A percentile compares a stretch with the other conserved stretches of the same genome.
phyloP scores from a whole-genome alignment of 2,888 invertebrate genomes.

The Drosophila buzzatii region DNA sequence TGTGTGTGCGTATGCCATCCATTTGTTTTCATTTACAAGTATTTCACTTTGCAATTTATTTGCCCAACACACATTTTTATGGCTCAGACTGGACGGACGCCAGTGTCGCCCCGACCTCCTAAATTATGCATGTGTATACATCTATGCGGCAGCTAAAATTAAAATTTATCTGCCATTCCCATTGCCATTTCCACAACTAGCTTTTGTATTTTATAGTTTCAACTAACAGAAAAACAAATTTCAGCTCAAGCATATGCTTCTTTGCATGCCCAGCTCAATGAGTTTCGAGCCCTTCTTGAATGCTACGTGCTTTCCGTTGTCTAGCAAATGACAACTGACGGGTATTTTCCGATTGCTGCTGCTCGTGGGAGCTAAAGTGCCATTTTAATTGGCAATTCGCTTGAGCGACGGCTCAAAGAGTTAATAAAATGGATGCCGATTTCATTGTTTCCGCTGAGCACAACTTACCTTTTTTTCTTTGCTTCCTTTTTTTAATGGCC shows the following conservation, averaged over 20 bases:
- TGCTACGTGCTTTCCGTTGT: conserved; percentile 40
- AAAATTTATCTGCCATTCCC: conserved; percentile 64
- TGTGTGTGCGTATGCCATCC: conserved; percentile 42
- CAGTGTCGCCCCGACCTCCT: conserved; percentile 45
- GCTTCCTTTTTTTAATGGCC: conserved; percentile 30
- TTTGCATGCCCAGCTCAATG: conserved; percentile 14
- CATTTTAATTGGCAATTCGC: conserved; percentile 67
- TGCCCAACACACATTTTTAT: conserved; percentile 75
- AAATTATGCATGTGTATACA: conserved; percentile 61
- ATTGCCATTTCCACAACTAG: conserved; percentile 34
- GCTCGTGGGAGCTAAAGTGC: conserved; percentile 3
- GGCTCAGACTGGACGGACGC: conserved; percentile 58
- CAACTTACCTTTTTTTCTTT: conserved; percentile 15
- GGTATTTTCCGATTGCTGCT: conserved; percentile 8
- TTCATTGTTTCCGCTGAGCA: conserved; percentile 54
- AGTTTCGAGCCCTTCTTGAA: not conserved
- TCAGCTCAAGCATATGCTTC: conserved; percentile 41
- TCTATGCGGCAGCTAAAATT: conserved; percentile 63
- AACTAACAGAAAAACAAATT: conserved; percentile 14
- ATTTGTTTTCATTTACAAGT: conserved; percentile 81
- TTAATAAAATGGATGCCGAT: conserved; percentile 68
- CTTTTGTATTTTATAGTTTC: conserved; percentile 46
- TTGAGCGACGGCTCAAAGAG: conserved; percentile 58
- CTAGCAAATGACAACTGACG: conserved; percentile 26
- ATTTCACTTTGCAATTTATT: conserved; percentile 80